Evolutionary conservation across 2,797 vertebrate genomes (phyloP), one percentile per base, ranked within the genome.

Genomic region (Nyctibius grandis): DNA sequence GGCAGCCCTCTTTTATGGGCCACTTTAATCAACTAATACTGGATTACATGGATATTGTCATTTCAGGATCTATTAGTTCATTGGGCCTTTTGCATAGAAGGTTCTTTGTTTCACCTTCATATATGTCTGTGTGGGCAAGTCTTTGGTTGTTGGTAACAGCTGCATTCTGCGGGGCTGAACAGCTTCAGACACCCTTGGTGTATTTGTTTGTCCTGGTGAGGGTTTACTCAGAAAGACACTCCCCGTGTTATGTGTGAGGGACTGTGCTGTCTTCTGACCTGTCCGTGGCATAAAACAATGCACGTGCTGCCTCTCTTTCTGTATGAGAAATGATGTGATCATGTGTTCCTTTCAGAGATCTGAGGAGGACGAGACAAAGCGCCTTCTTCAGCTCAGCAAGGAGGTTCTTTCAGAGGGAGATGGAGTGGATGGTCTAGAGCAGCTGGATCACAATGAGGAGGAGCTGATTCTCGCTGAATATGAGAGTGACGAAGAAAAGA

Each of bases 381-480:
- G 93, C 68, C 97, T 99, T 72, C 98, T 99, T 69, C 98, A 98
- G 95, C 98, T 98, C 89, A 99, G 99, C 97, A 98, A 81, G 65
- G 98, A 98, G 96, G 95, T 97, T 38, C 96, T 98, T 64, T 96
- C 97, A 5, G 89, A 93, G 1, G 98, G 96, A 29, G 70, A 91
- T 28, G 96, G 72, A 18, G 26, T 44, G 0, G 92, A 64, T 68
- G 78, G 6, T n/a, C 64, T 78, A 7, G 98, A 97, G 61, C 89
- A 83, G 42, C 91, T 97, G 60, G 98, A 98, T 59, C 93, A 96
- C 26, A 98, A 97, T 2, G 99, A 99, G 26, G 99, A 99, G 86
- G 98, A 99, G 68, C 97, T 99, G 51, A 97, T 99, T 16, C 97
- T 99, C n/a, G 98, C 98, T 4, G 99, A 99, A 53, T 99, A 99